phyloP scores from a whole-genome alignment of 1,140 invertebrate species.

The Lanistes nyassanus region DNA sequence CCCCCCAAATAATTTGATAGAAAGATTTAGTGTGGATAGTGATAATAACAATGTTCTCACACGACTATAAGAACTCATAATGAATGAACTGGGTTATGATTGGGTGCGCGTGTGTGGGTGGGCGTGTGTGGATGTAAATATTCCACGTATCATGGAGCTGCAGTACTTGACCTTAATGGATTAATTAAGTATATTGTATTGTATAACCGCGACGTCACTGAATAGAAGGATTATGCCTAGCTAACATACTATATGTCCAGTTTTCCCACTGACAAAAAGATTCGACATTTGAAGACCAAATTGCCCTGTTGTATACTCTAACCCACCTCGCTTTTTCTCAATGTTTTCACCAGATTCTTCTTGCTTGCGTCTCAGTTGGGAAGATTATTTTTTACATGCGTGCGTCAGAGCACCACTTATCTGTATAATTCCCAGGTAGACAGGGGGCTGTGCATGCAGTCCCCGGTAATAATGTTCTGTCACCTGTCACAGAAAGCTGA shows the following conservation, averaged over 20 bases:
- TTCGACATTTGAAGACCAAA: not conserved
- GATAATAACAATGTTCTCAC: not conserved
- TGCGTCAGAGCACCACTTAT: too few species aligned
- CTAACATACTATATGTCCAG: not conserved
- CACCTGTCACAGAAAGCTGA: too few species aligned
- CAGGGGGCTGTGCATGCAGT: too few species aligned
- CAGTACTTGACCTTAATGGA: too few species aligned
- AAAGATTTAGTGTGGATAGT: not conserved
- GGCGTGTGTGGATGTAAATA: slow-evolving; percentile 10
- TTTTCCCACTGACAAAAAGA: not conserved
- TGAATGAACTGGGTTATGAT: not conserved
- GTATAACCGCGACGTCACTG: not conserved
- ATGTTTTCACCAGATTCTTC: too few species aligned
- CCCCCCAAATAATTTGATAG: not conserved
- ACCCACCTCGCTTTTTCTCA: too few species aligned
- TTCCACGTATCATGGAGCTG: too few species aligned
- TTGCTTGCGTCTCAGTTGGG: too few species aligned
- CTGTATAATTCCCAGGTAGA: too few species aligned
- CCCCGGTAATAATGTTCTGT: too few species aligned
- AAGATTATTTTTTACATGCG: too few species aligned
- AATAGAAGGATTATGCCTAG: not conserved
- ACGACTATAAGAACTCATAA: not conserved
- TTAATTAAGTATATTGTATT: not conserved
- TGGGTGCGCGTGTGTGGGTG: slow-evolving; percentile 9
- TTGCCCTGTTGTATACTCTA: not conserved